phyloP scores from a whole-genome alignment of 2,113 vertebrate species.

The Brevimyrus niger region DNA sequence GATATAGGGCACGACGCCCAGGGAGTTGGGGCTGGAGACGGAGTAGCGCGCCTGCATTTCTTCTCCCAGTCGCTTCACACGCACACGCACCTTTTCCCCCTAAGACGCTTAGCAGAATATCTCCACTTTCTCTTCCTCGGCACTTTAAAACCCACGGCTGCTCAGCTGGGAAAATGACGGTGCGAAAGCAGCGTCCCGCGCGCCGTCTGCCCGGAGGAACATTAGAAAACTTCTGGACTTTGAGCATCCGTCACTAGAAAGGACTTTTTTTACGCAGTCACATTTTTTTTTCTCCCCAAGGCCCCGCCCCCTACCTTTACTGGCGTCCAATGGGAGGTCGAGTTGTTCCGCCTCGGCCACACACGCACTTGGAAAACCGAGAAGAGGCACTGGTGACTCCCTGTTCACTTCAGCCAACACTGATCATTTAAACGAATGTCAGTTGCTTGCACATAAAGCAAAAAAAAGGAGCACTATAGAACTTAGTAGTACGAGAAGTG shows the following conservation, averaged over 20 bases:
- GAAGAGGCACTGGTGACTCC: conserved; percentile 58
- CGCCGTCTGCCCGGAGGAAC: conserved; percentile 65
- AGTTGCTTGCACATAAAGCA: conserved; percentile 32
- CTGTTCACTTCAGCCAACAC: conserved; percentile 43
- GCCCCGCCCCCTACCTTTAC: conserved; percentile 59
- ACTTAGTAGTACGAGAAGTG: neutral
- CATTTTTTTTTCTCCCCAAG: conserved; percentile 65
- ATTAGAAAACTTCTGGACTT: conserved; percentile 84
- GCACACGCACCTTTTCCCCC: conserved; percentile 28
- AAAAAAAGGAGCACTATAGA: conserved; percentile 11
- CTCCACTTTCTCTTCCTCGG: conserved; percentile 38
- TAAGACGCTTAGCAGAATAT: conserved; percentile 39
- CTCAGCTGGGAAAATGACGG: conserved; percentile 23
- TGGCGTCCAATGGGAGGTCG: conserved; percentile 63
- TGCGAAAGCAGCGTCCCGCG: conserved; percentile 48
- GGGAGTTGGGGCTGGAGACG: conserved; percentile 90
- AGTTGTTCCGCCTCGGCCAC: conserved; percentile 53
- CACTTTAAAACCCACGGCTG: conserved; percentile 34
- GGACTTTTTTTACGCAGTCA: conserved; percentile 85
- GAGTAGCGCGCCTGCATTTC: conserved; percentile 98
- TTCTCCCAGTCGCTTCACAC: conserved; percentile 33
- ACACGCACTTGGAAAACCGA: conserved; percentile 44
- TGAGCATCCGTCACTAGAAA: conserved; percentile 87
- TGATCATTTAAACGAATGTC: conserved; percentile 37
- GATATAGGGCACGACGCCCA: conserved; percentile 96